Conservation (phyloP, 30 jellyfish, hydroid and myxozoan genomes). For the Cassiopea xamachana region DNA sequence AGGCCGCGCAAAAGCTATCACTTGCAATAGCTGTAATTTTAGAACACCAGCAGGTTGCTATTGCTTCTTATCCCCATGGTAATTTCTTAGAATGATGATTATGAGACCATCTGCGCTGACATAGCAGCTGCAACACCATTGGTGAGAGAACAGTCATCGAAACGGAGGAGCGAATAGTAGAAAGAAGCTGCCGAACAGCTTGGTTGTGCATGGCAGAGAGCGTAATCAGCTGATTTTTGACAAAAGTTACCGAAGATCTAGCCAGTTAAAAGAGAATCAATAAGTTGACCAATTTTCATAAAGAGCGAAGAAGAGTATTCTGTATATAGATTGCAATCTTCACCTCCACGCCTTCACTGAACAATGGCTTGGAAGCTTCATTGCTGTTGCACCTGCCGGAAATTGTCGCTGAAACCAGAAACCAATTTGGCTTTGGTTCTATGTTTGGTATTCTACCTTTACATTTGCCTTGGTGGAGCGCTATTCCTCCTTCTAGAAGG, state of each 20-base stretch:
- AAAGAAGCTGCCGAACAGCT: neutral
- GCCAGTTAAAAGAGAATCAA: neutral
- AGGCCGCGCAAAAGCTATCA: too few relatives aligned
- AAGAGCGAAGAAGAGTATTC: too few relatives aligned
- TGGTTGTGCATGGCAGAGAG: neutral
- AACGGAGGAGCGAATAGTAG: slow-evolving; percentile 41
- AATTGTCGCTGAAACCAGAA: slow-evolving; percentile 88
- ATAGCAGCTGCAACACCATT: neutral
- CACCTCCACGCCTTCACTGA: neutral
- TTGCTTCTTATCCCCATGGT: slow-evolving; percentile 3
- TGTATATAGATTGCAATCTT: too few relatives aligned
- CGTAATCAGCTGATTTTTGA: neutral
- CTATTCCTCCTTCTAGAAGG: slow-evolving; percentile 95
- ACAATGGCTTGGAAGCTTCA: slow-evolving; percentile 38
- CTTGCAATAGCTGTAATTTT: too few relatives aligned
- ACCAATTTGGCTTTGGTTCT: slow-evolving; percentile 92
- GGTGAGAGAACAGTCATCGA: neutral
- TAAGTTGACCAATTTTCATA: too few relatives aligned
- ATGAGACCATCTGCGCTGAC: slow-evolving; percentile 31
- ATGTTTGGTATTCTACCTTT: slow-evolving; percentile 89
- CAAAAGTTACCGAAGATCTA: neutral
- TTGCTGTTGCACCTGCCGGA: slow-evolving; percentile 74
- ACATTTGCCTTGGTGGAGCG: slow-evolving; percentile 98
- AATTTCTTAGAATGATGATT: neutral
- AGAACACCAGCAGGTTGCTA: slow-evolving; percentile 21